Percentiles rank a stretch among this genome's conserved stretches.
These are phyloP conservation scores for Buceros bicornis DNA, from an alignment of 2,797 vertebrate genomes.

Conservation along the genomic window DNA sequence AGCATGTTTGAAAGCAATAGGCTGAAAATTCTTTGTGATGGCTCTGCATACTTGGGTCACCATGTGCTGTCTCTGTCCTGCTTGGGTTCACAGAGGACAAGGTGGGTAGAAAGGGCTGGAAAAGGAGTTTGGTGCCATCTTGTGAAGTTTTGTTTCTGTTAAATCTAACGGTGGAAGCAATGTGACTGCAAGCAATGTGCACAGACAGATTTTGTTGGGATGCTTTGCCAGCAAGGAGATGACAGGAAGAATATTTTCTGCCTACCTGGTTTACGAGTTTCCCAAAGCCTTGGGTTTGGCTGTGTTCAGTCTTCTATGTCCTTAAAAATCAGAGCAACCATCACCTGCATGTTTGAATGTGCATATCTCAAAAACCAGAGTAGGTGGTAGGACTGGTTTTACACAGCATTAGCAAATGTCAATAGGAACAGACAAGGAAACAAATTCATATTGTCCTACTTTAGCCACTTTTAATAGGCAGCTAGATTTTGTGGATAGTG, in stretches of 20 bases:
- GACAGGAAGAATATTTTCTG: not conserved
- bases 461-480: not conserved
- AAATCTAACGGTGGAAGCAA: not conserved
- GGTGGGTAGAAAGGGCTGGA: not conserved
- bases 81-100: not conserved
- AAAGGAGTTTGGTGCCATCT: not conserved
- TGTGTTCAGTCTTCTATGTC: not conserved
- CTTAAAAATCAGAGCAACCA: not conserved
- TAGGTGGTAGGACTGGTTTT: not conserved
- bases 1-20: fast-evolving
- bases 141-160: not conserved
- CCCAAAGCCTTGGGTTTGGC: not conserved
- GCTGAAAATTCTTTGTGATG: not conserved
- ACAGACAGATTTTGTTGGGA: not conserved
- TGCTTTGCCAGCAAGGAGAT: not conserved
- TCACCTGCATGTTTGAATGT: not conserved
- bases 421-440: not conserved
- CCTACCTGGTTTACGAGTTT: not conserved
- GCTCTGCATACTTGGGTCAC: not conserved
- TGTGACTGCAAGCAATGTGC: not conserved
- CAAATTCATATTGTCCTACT: not conserved
- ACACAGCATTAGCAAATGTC: not conserved
- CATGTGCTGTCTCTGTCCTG: not conserved
- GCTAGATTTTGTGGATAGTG: not conserved
- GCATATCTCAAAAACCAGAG: not conserved